phyloP scores from a whole-genome alignment of 2,888 invertebrate genomes.

The Andricus curvator region DNA sequence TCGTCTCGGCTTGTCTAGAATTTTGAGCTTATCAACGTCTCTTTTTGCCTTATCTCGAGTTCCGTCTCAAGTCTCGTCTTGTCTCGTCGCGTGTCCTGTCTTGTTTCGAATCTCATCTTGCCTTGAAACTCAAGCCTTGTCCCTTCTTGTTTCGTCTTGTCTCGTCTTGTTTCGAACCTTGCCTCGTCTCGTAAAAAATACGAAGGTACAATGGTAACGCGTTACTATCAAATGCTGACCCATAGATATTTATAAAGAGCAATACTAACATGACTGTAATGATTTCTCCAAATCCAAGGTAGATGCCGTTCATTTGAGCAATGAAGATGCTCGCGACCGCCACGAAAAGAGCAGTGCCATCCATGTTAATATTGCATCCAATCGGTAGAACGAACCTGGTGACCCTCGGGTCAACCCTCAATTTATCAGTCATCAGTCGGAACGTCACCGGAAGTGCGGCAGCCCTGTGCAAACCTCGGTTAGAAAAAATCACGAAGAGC shows the following conservation, averaged over 20 bases:
- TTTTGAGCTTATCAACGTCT: too few species aligned
- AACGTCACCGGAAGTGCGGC: slow-evolving; percentile 94
- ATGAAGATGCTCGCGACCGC: slow-evolving; percentile 93
- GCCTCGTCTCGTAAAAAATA: too few species aligned
- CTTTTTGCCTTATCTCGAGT: too few species aligned
- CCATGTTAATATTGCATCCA: slow-evolving; percentile 96
- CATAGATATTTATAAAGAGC: neutral
- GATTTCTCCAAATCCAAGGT: slow-evolving; percentile 89
- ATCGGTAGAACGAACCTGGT: slow-evolving; percentile 94
- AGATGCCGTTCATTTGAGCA: slow-evolving; percentile 91
- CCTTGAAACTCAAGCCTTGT: too few species aligned
- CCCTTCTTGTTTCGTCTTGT: too few species aligned
- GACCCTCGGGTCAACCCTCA: slow-evolving; percentile 89
- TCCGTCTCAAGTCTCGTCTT: too few species aligned
- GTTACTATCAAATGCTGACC: too few species aligned
- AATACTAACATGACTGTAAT: slow-evolving; percentile 90
- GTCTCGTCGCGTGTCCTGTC: too few species aligned
- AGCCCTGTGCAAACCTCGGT: slow-evolving; percentile 79
- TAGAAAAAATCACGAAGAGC: slow-evolving; percentile 63
- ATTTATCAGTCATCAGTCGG: slow-evolving; percentile 90
- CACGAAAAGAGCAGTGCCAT: slow-evolving; percentile 93
- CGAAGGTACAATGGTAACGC: too few species aligned
- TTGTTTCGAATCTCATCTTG: too few species aligned
- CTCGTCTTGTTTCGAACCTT: too few species aligned
- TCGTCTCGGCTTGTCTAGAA: too few species aligned